Evolutionary conservation across 2,797 vertebrate species (phyloP).

Genomic region (Schizothorax lantsangensis): DNA sequence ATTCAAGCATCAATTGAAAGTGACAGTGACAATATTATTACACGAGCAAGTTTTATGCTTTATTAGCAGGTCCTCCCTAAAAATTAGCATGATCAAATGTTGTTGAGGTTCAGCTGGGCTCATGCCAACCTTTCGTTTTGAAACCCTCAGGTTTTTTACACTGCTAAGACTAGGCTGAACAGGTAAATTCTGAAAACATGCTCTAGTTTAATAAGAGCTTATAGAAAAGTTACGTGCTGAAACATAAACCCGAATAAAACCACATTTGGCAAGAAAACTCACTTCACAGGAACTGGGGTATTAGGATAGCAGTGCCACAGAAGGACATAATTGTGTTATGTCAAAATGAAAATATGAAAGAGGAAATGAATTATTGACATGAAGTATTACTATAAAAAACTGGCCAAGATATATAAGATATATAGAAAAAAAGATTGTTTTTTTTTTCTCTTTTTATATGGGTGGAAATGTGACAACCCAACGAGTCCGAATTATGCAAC

Average conservation of each 20-base stretch:
- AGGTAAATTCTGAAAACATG: constrained; percentile 74
- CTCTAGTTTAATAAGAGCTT: constrained; percentile 65
- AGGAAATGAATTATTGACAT: constrained; percentile 84
- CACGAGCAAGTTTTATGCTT: constrained; percentile 71
- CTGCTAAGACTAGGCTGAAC: constrained; percentile 67
- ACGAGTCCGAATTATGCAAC: background rate
- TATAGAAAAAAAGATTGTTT: constrained; percentile 56
- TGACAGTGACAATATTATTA: constrained; percentile 73
- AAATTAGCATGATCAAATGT: constrained; percentile 78
- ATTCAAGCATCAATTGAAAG: constrained; percentile 37
- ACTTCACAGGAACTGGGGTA: constrained; percentile 75
- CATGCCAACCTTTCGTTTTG: constrained; percentile 69
- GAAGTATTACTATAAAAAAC: constrained; percentile 73
- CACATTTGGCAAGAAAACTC: constrained; percentile 75
- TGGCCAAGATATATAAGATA: constrained; percentile 71
- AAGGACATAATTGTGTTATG: constrained; percentile 80
- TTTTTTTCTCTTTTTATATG: background rate
- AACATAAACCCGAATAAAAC: constrained; percentile 76
- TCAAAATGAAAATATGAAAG: constrained; percentile 76
- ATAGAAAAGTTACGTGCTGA: constrained; percentile 72
- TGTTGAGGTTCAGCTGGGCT: constrained; percentile 68
- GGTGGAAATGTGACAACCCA: constrained; percentile 19
- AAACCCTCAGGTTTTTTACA: constrained; percentile 55
- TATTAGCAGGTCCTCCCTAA: constrained; percentile 72
- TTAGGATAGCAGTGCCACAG: constrained; percentile 80